Conservation (phyloP, 2,888 invertebrate genomes). For the Oasisia sp. region DNA sequence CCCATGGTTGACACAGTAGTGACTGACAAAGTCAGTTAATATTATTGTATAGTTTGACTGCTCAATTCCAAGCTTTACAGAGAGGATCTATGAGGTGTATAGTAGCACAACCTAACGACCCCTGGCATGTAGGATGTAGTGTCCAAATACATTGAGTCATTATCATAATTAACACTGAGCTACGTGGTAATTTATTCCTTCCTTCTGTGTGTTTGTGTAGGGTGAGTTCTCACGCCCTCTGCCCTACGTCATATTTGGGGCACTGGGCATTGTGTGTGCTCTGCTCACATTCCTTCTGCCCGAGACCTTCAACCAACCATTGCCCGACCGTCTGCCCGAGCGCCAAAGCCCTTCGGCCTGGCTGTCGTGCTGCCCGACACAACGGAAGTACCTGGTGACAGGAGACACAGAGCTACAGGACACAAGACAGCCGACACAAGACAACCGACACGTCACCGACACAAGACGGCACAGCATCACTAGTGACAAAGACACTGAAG, state of each 20-base stretch:
- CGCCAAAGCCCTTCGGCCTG: too few relatives aligned
- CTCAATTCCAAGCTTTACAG: too few relatives aligned
- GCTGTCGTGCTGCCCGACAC: too few relatives aligned
- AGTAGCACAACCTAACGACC: too few relatives aligned
- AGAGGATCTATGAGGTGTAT: too few relatives aligned
- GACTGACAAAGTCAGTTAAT: too few relatives aligned
- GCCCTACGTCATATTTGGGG: conserved; percentile 58
- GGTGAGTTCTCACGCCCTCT: conserved; percentile 43
- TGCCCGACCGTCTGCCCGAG: conserved; percentile 45
- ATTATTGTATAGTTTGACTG: too few relatives aligned
- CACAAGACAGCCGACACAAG: not conserved
- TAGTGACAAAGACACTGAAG: not conserved
- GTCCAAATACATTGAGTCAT: too few relatives aligned
- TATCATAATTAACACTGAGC: not conserved
- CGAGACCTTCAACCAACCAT: conserved; percentile 53
- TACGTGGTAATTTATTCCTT: not conserved
- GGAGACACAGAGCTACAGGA: not conserved
- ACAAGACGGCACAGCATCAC: not conserved
- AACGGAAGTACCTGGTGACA: too few relatives aligned
- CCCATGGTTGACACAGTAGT: too few relatives aligned
- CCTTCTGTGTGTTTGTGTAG: conserved; percentile 38
- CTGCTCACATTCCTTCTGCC: conserved; percentile 50
- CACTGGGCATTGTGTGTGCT: conserved; percentile 51
- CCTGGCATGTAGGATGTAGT: too few relatives aligned
- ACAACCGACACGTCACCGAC: not conserved